Evolutionary conservation across 2,888 invertebrate species (phyloP).

Genomic region (Amphipoea oculea): DNA sequence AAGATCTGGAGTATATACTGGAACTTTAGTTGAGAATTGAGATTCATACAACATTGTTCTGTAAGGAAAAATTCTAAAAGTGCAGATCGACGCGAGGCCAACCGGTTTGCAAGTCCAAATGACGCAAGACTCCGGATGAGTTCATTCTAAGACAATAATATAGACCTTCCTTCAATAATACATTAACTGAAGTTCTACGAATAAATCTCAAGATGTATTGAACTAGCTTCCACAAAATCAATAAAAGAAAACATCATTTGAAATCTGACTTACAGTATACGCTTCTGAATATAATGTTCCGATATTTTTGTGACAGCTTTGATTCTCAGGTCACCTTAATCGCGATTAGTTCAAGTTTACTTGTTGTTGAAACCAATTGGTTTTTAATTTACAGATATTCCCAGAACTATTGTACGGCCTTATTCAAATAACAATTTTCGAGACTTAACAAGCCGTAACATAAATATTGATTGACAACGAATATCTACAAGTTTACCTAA

Average conservation of each 20-base stretch:
- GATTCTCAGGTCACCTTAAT: slow-evolving; percentile 45
- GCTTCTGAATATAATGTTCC: slow-evolving; percentile 2
- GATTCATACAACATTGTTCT: slow-evolving; percentile 41
- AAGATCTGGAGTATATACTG: not conserved
- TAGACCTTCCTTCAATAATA: slow-evolving; percentile 31
- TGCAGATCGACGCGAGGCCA: slow-evolving; percentile 76
- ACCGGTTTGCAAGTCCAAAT: slow-evolving; percentile 69
- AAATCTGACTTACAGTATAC: slow-evolving; percentile 1
- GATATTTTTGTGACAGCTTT: slow-evolving; percentile 30
- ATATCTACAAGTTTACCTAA: slow-evolving; percentile 45
- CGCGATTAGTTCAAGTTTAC: slow-evolving; percentile 59
- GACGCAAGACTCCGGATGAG: slow-evolving; percentile 82
- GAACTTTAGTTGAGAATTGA: not conserved
- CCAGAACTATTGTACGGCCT: slow-evolving; percentile 32
- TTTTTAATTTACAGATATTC: slow-evolving; percentile 45
- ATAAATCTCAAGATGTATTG: slow-evolving; percentile 10
- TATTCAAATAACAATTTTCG: slow-evolving; percentile 34
- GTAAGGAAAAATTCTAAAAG: slow-evolving; percentile 62
- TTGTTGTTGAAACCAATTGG: slow-evolving; percentile 45
- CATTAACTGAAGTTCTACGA: slow-evolving; percentile 8
- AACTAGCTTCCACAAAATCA: not conserved
- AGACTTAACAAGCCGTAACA: slow-evolving; percentile 43
- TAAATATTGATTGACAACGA: slow-evolving; percentile 47
- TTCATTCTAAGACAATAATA: slow-evolving; percentile 78
- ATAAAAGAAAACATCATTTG: not conserved